These are phyloP conservation scores for Cephus spinipes DNA, from an alignment of 2,888 invertebrate genomes.

Conservation along the genomic window DNA sequence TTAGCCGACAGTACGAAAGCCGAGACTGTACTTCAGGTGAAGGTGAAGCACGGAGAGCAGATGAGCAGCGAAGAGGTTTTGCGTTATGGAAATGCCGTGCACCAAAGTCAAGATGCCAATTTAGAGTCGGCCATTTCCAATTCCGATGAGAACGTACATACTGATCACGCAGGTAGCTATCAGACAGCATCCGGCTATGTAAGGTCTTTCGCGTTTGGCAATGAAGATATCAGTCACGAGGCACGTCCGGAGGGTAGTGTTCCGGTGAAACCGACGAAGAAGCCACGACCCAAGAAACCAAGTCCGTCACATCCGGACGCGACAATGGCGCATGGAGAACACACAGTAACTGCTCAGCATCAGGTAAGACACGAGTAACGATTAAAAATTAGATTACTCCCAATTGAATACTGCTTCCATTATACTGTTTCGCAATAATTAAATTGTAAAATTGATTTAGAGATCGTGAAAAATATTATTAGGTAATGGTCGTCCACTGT, in stretches of 20 bases:
- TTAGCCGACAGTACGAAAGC: conserved; percentile 82
- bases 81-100: conserved; percentile 60
- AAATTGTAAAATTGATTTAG: not conserved
- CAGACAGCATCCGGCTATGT: not conserved
- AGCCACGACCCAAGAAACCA: conserved; percentile 33
- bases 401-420: conserved; percentile 17
- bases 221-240: conserved; percentile 57
- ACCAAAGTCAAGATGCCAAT: conserved; percentile 62
- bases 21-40: conserved; percentile 83
- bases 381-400: conserved; percentile 18
- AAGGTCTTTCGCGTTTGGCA: conserved; percentile 46
- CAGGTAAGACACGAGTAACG: conserved; percentile 48
- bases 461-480: not conserved
- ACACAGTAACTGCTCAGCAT: conserved; percentile 58
- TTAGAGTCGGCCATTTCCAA: conserved; percentile 66
- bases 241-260: conserved; percentile 47
- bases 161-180: conserved; percentile 50
- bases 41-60: conserved; percentile 83
- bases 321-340: conserved; percentile 55
- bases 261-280: conserved; percentile 47
- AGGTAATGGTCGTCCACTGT: not conserved
- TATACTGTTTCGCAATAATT: not conserved
- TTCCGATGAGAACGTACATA: conserved; percentile 65
- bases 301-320: conserved; percentile 51
- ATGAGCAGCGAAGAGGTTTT: conserved; percentile 83